Percentiles rank a stretch among this genome's conserved stretches.
Evolutionary conservation across 2,797 vertebrate species (phyloP).

Genomic region (Falco rusticolus): DNA sequence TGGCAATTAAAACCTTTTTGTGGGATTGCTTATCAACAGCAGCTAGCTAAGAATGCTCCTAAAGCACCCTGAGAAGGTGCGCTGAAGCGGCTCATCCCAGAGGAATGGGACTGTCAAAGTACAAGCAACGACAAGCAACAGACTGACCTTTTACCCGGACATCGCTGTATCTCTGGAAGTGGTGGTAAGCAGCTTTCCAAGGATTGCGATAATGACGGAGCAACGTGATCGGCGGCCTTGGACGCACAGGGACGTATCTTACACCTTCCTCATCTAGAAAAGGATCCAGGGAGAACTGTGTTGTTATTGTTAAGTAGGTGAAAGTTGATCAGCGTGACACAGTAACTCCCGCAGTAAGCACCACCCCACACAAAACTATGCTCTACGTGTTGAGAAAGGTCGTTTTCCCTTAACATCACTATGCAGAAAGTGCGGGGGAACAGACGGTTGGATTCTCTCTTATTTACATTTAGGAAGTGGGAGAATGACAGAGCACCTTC

Average conservation of each 20-base stretch:
- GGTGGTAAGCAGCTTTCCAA: slow-evolving; percentile 98
- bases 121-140: background rate
- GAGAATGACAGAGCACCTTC: background rate
- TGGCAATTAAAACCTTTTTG: background rate
- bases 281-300: background rate
- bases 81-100: accelerated
- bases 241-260: slow-evolving; percentile 92
- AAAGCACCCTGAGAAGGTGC: background rate
- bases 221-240: slow-evolving; percentile 92
- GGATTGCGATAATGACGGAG: slow-evolving; percentile 96
- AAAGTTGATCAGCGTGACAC: background rate
- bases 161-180: slow-evolving; percentile 97
- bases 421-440: background rate
- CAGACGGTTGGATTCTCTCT: background rate
- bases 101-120: background rate
- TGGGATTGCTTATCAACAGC: background rate
- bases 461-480: background rate
- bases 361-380: background rate
- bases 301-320: accelerated
- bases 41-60: background rate
- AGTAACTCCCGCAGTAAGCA: background rate
- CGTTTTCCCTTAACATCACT: background rate
- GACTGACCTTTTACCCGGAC: slow-evolving; percentile 95
- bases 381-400: background rate
- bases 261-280: slow-evolving; percentile 95